A percentile compares a stretch with the other conserved stretches of the same genome.
Evolutionary conservation across 2,888 invertebrate genomes (phyloP).

Genomic region (Marronus borbonicus): DNA sequence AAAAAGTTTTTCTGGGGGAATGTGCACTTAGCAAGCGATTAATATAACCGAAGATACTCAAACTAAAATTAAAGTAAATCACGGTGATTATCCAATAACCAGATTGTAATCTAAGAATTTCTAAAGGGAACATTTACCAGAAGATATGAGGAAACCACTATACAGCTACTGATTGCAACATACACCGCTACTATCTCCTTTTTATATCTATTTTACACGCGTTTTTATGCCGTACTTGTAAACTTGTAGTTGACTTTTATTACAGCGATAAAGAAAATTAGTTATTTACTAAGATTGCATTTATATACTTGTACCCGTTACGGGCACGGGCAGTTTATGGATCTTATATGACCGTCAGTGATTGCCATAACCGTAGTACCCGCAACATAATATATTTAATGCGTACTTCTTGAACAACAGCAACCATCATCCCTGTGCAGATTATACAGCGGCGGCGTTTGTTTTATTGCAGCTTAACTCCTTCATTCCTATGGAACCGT

Average conservation of each 20-base stretch:
- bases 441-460: slow-evolving; percentile 26
- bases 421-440: not conserved
- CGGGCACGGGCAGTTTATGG: slow-evolving; percentile 27
- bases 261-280: slow-evolving; percentile 38
- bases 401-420: slow-evolving; percentile 13
- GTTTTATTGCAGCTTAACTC: slow-evolving; percentile 39
- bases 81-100: no score
- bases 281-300: slow-evolving; percentile 38
- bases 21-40: no score
- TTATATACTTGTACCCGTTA: not conserved
- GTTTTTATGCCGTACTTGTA: slow-evolving; percentile 35
- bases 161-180: no score
- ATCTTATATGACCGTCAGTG: slow-evolving; percentile 20
- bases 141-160: no score
- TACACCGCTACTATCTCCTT: not conserved
- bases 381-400: slow-evolving; percentile 31
- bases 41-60: no score
- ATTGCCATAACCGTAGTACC: slow-evolving; percentile 35
- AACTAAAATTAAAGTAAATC: no score
- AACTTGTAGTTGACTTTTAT: slow-evolving; percentile 45
- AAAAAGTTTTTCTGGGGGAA: no score
- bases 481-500: not conserved
- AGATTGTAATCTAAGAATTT: no score
- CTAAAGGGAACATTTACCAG: no score
- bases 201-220: slow-evolving; percentile 12